Base-by-base conservation (phyloP, 37 sponge, comb jelly and placozoan genomes). In the Aplysina aerophoba region DNA sequence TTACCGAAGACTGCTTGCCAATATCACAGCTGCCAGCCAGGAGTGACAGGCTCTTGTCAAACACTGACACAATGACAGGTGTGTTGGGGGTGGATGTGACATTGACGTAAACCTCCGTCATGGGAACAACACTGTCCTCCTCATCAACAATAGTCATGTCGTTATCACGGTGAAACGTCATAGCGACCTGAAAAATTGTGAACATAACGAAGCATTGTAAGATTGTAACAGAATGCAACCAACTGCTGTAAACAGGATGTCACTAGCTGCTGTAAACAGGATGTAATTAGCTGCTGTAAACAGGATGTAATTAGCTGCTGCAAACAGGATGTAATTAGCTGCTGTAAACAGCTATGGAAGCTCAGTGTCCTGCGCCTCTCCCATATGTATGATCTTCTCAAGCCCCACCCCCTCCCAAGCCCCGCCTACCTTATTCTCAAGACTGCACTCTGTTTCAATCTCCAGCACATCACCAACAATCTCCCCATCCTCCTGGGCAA, bases 401-500 rank as follows among this genome's bases (percentile, higher is more conserved):
- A 13, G 13, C 30, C 73, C 30, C 73, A 31, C 36, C 36, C 73
- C 73, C 30, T 34, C 5, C 27, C 57, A 28, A 81, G 58, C 31
- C 55, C 17, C 81, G 8, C 50, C 21, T 39, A 78, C 50, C 50
- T 44, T 44, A 44, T 44, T 3, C 50, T 44, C 6, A 44, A 44
- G 50, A 8, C 50, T 21, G 28, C 88, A 88, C 27, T 27, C 27
- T 4, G 83, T 69, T 44, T 37, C 25, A 0, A 85, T 15, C 62
- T 89, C 90, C 56, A 89, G 60, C n/a, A 89, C 36, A 39, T 89
- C 90, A 27, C 85, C 90, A 3, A 80, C 81, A 1, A 89, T 62
- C 64, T 89, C 90, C 38, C 90, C 90, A 73, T 89, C 85, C 37
- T 89, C 90, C n/a, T 85, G 63, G 19, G 90, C 85, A 72, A 89